Base-by-base conservation (phyloP, 2,113 vertebrate species). In the Dermatemys mawii region DNA sequence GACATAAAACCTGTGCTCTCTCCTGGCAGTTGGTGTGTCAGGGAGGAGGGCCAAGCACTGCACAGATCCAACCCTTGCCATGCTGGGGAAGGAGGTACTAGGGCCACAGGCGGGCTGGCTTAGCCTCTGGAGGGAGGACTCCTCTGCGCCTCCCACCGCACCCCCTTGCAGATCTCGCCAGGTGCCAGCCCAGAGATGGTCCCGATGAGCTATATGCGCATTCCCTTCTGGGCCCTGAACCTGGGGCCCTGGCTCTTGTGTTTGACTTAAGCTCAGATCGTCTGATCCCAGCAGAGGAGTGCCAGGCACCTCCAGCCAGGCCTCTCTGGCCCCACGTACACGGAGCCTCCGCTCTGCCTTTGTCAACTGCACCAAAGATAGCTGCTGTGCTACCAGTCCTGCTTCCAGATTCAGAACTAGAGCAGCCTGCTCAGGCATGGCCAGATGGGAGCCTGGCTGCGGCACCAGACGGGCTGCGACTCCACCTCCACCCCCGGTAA, bases 31-130 rank as follows among this genome's bases (percentile, higher is more conserved):
- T 67, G 35, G 35, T n/a, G 7, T 10, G 17, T 32, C 29, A 60
- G 57, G 29, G 57, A 60, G 35, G 21, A 29, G 29, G 57, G 29
- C 57, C 27, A 32, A 29, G 55, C 55, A 57, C 11, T 32, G 55
- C 55, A 14, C 55, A 57, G 32, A 35, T 35, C 29, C 29, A 35
- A 1, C 67, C 88, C 55, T 41, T 90, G 86, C 63, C 51, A 6
- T 54, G 73, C 0, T 0, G 29, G 32, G 67, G 44, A 73, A 50
- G 60, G 38, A 29, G 51, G 11, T 3, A 27, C 78, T 51, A 48
- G 46, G 83, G 7, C 44, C 26, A 49, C 41, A 70, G 78, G 60
- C 83, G 51, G 35, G 11, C 51, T 44, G 32, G 73, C 75, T 27
- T n/a, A 46, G 49, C 19, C 11, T 5, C 55, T 90, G 35, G 29